Evolutionary conservation across 2,113 vertebrate species (phyloP).

Genomic region (Connochaetes taurinus): DNA sequence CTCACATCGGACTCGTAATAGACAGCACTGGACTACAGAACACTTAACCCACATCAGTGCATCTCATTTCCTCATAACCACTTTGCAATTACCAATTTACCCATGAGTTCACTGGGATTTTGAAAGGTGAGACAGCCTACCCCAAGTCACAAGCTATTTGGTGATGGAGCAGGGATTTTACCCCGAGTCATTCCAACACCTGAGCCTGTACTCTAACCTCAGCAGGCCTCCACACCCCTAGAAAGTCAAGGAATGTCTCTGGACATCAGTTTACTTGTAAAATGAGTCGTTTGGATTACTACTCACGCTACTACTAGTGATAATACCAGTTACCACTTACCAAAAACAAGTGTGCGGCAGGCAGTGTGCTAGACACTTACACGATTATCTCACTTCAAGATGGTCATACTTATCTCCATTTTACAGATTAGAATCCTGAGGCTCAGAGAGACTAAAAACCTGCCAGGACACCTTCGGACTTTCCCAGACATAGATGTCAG

Average conservation of each 20-base stretch:
- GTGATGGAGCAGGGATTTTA: not conserved
- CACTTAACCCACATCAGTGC: rapidly evolving
- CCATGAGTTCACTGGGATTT: not conserved
- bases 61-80: not conserved
- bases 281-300: not conserved
- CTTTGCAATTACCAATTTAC: not conserved
- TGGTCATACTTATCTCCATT: not conserved
- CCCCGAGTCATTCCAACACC: not conserved
- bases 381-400: not conserved
- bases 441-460: not conserved
- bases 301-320: not conserved
- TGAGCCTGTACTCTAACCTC: not conserved
- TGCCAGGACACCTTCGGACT: not conserved
- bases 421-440: not conserved
- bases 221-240: not conserved
- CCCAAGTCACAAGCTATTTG: not conserved
- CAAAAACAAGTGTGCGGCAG: not conserved
- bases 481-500: not conserved
- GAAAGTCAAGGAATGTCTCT: not conserved
- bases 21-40: too few species aligned
- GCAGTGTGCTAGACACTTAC: not conserved
- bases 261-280: not conserved
- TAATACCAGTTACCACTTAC: not conserved
- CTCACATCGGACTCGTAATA: not conserved
- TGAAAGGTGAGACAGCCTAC: not conserved